phyloP scores from a whole-genome alignment of 1,140 invertebrate species.

The Caenorhabditis latens region DNA sequence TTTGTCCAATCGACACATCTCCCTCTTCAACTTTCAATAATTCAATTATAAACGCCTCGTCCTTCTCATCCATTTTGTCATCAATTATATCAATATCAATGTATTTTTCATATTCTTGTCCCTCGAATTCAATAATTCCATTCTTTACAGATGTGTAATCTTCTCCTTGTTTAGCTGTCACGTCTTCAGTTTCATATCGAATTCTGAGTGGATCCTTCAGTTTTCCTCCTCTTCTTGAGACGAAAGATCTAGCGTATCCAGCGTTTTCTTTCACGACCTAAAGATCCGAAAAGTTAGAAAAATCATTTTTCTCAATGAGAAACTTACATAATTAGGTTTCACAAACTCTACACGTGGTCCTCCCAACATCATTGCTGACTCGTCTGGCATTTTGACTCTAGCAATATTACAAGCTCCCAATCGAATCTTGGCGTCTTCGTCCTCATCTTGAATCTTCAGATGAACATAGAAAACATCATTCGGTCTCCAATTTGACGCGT shows the following conservation, averaged over 20 bases:
- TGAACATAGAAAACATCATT: conserved; percentile 63
- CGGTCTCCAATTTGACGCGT: conserved; percentile 58
- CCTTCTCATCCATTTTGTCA: conserved; percentile 97
- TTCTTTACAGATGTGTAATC: conserved; percentile 57
- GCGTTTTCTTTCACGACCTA: conserved; percentile 57
- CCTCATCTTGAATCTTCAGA: conserved; percentile 63
- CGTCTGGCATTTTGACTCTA: conserved; percentile 53
- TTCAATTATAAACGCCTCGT: conserved; percentile 91
- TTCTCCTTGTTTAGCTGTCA: conserved; percentile 50
- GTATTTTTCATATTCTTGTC: conserved; percentile 65
- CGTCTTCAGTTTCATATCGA: conserved; percentile 61
- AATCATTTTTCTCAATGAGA: too few relatives aligned
- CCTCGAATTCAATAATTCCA: conserved; percentile 47
- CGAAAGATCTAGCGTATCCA: conserved; percentile 49
- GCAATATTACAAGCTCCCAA: conserved; percentile 58
- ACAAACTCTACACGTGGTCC: conserved; percentile 57
- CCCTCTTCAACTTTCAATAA: conserved; percentile 78
- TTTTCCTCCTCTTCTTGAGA: conserved; percentile 52
- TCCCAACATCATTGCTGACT: conserved; percentile 5
- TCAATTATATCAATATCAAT: conserved; percentile 89
- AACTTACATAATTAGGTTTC: conserved; percentile 60
- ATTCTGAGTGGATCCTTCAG: conserved; percentile 9
- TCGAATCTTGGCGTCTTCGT: conserved; percentile 55
- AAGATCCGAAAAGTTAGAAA: not conserved
- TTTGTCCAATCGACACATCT: conserved; percentile 37